Conservation (phyloP, 1,140 invertebrate genomes). For the Papilio polytes region DNA sequence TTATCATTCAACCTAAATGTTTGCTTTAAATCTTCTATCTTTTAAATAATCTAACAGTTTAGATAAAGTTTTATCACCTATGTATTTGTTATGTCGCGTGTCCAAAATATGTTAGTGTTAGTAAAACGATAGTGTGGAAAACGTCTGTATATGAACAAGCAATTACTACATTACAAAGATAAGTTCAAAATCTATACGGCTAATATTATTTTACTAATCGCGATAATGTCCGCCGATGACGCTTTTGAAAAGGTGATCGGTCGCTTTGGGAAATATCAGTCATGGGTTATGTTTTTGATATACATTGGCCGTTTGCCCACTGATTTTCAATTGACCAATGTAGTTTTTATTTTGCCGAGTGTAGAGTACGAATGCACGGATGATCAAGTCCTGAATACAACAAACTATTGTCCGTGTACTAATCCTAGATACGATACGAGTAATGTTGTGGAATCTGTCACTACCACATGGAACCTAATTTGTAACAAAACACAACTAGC, state of each 20-base stretch:
- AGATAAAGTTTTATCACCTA: conserved; percentile 5
- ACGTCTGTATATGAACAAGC: background rate
- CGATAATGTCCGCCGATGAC: background rate
- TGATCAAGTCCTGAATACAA: conserved; percentile 63
- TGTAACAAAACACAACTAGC: conserved; percentile 78
- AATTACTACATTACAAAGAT: background rate
- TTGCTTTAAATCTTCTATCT: conserved; percentile 12
- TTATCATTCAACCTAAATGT: conserved; percentile 12
- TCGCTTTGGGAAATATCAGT: conserved; percentile 67
- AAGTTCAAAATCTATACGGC: background rate
- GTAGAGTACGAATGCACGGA: conserved; percentile 85
- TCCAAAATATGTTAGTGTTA: background rate
- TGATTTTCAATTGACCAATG: conserved; percentile 87
- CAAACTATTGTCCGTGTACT: conserved; percentile 73
- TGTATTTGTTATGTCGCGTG: background rate
- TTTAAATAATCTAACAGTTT: background rate
- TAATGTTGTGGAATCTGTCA: conserved; percentile 79
- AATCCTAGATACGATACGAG: conserved; percentile 77
- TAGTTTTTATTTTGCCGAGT: conserved; percentile 87
- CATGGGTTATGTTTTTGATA: conserved; percentile 85
- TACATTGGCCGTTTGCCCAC: conserved; percentile 86
- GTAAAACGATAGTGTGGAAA: conserved; percentile 2
- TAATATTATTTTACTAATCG: background rate
- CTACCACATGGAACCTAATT: conserved; percentile 83
- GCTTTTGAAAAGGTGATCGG: conserved; percentile 66